Conservation (phyloP, 2,797 vertebrate species). For the Hemibagrus guttatus region DNA sequence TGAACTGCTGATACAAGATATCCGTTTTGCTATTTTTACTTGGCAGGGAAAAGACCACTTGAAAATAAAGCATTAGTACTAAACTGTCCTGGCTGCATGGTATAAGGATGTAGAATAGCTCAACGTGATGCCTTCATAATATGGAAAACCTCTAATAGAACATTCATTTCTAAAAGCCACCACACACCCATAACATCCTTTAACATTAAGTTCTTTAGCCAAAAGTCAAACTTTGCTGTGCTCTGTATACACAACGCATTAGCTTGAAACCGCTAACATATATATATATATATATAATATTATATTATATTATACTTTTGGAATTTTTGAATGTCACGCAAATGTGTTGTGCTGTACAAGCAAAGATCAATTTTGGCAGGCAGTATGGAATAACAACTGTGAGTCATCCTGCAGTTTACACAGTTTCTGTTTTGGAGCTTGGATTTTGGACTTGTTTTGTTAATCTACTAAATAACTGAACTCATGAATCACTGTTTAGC, state of each 20-base stretch:
- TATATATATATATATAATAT: too few relatives aligned
- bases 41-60: not conserved
- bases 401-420: conserved; percentile 10
- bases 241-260: not conserved
- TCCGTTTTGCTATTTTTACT: not conserved
- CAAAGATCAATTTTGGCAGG: conserved; percentile 6
- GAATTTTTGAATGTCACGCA: not conserved
- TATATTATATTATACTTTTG: not conserved
- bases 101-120: not conserved
- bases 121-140: not conserved
- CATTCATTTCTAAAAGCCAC: not conserved
- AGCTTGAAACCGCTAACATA: not conserved
- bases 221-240: not conserved
- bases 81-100: not conserved
- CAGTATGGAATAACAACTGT: not conserved
- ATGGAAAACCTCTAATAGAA: conserved; percentile 5
- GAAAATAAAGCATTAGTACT: not conserved
- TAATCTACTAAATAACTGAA: not conserved
- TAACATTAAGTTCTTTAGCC: not conserved
- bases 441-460: not conserved
- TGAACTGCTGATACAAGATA: too few relatives aligned
- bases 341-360: not conserved
- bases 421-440: not conserved
- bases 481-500: not conserved
- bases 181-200: not conserved